Conservation (phyloP, 2,113 vertebrate genomes). For the Garra rufa region DNA sequence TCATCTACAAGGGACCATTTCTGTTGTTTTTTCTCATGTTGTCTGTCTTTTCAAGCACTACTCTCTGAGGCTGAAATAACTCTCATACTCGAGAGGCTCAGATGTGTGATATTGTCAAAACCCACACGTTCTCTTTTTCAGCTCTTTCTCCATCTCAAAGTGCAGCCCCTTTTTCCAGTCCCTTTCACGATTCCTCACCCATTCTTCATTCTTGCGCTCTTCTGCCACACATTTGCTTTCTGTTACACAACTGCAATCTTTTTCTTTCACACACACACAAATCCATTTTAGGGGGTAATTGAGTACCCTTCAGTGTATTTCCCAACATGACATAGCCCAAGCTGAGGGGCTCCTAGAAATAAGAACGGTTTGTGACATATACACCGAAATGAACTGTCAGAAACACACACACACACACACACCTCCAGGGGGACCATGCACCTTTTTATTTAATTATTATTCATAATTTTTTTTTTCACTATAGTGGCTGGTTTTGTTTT, state of each 20-base stretch:
- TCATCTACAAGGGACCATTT: background rate
- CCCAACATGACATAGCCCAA: slow-evolving; percentile 1
- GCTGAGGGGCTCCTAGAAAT: background rate
- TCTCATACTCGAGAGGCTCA: slow-evolving; percentile 17
- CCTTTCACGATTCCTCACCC: slow-evolving; percentile 34
- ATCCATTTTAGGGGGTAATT: background rate
- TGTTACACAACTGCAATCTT: background rate
- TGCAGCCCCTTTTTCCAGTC: slow-evolving; percentile 4
- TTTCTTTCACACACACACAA: slow-evolving; percentile 37
- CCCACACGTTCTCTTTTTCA: background rate
- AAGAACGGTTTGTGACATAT: background rate
- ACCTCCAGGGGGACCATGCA: background rate
- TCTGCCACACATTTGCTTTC: background rate
- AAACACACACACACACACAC: background rate
- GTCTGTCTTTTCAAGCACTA: slow-evolving; percentile 20
- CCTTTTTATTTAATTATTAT: background rate
- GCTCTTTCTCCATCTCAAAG: background rate
- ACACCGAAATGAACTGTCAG: background rate
- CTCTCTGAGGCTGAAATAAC: slow-evolving; percentile 17
- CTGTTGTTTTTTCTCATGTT: background rate
- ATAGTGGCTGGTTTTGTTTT: background rate
- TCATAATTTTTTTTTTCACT: too few relatives aligned
- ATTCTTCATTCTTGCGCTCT: background rate
- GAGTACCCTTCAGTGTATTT: slow-evolving; percentile 10
- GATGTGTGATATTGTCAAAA: slow-evolving; percentile 26